A percentile compares a stretch with the other conserved stretches of the same genome.
phyloP scores from a whole-genome alignment of 2,888 invertebrate species.

The Epicampocera succincta region DNA sequence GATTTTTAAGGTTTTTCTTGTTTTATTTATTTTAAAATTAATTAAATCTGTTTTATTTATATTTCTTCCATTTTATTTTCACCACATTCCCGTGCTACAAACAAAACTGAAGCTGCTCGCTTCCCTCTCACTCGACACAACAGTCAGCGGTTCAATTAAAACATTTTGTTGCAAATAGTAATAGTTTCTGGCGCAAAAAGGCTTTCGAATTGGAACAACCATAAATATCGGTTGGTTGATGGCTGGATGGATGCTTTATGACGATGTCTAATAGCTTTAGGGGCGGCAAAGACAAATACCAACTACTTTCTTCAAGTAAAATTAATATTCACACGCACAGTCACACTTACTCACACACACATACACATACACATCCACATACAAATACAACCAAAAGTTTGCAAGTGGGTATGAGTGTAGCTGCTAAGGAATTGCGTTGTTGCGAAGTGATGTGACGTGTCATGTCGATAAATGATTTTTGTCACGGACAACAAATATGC shows the following conservation, averaged over 20 bases:
- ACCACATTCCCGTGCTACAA: neutral
- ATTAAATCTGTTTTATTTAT: conserved; percentile 48
- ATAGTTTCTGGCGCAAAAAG: conserved; percentile 1
- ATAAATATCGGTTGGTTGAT: conserved; percentile 40
- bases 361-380: neutral
- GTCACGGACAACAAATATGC: conserved; percentile 82
- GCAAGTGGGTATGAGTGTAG: neutral
- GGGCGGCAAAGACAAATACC: neutral
- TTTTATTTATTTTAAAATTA: conserved; percentile 55
- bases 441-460: conserved; percentile 44
- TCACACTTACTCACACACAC: neutral
- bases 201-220: neutral
- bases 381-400: too few relatives aligned
- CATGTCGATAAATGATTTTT: conserved; percentile 79
- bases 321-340: neutral
- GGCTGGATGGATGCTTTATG: conserved; percentile 26
- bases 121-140: conserved; percentile 17
- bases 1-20: too few relatives aligned
- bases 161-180: conserved; percentile 39
- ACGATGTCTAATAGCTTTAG: conserved; percentile 29
- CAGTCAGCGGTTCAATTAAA: conserved; percentile 68
- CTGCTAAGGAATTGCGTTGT: conserved; percentile 21
- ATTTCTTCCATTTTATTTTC: neutral
- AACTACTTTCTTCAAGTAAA: neutral
- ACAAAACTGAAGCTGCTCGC: neutral